Evolutionary conservation across 2,888 invertebrate species (phyloP), one percentile per base, ranked within the genome.

Genomic region (Alcis repandata): DNA sequence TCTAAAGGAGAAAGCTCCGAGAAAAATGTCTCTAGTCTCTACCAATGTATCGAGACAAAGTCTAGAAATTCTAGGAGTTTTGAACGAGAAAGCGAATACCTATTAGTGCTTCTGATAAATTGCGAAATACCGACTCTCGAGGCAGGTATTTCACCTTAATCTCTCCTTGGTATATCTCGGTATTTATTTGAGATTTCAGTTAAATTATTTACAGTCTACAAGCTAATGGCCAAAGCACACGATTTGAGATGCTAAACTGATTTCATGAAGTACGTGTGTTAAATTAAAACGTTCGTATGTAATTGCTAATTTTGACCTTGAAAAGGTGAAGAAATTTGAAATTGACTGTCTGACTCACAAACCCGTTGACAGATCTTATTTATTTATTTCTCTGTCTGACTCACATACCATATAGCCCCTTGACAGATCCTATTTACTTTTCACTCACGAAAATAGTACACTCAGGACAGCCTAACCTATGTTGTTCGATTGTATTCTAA

Each of bases 261-360:
- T 51, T 49, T 63, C 17, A 15, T 46, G 54, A 36, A 19, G 58
- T 63, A 58, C 63, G 63, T 63, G 63, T 58, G 58, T 63, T n/a
- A 22, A 56, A 51, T 62, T 43, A 54, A 33, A 38, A 36, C 41
- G 43, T n/a, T n/a, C n/a, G n/a, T n/a, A n/a, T n/a, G n/a, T 57
- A 22, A 63, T 46, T 27, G 20, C 6, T 53, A 20, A 43, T 45
- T 17, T 56, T 49, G 0, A 56, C 54, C 49, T 62, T 56, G 48
- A 32, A 49, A 45, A 17, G 36, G 22, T 53, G 53, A n/a, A 32
- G 38, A 46, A 60, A 59, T 52, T 52, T 15, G 15, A 52, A 60
- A 52, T 45, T 52, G 19, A 43, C 20, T 45, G 10, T 1, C 27
- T 27, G n/a, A n/a, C n/a, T n/a, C n/a, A n/a, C n/a, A n/a, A n/a